phyloP scores from a whole-genome alignment of 2,888 invertebrate genomes.

The Ormyrus nitidulus region DNA sequence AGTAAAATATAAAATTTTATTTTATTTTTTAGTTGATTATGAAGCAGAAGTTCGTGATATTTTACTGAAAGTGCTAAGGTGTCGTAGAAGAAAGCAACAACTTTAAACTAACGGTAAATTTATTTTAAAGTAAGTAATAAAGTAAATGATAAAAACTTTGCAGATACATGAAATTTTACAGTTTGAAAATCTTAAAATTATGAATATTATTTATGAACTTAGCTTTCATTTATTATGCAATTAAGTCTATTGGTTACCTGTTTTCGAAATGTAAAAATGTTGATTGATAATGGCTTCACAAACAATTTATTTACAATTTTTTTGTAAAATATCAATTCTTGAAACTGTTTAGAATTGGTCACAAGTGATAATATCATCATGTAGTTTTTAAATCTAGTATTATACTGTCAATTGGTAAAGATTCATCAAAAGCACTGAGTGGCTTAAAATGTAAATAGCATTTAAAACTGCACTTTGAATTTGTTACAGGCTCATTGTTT shows the following conservation, averaged over 20 bases:
- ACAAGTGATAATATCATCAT: not conserved
- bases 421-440: conserved; percentile 8
- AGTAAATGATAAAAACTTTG: conserved; percentile 23
- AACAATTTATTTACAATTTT: too few relatives aligned
- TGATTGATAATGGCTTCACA: too few relatives aligned
- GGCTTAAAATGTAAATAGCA: not conserved
- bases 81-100: not conserved
- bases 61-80: conserved; percentile 28
- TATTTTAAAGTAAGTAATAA: conserved; percentile 28
- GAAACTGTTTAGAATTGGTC: too few relatives aligned
- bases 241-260: too few relatives aligned
- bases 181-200: conserved; percentile 6
- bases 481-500: conserved; percentile 15
- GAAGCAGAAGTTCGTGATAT: conserved; percentile 16
- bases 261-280: too few relatives aligned
- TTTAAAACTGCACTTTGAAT: not conserved
- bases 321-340: too few relatives aligned
- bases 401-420: conserved; percentile 47
- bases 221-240: too few relatives aligned
- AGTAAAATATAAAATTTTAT: not conserved
- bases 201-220: not conserved
- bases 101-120: conserved; percentile 24
- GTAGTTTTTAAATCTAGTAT: conserved; percentile 10
- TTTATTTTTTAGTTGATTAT: conserved; percentile 12
- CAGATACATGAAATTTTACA: conserved; percentile 8